Evolutionary conservation across 2,888 invertebrate genomes (phyloP), one percentile per base, ranked within the genome.

Genomic region (Chymomyza procnemis): DNA sequence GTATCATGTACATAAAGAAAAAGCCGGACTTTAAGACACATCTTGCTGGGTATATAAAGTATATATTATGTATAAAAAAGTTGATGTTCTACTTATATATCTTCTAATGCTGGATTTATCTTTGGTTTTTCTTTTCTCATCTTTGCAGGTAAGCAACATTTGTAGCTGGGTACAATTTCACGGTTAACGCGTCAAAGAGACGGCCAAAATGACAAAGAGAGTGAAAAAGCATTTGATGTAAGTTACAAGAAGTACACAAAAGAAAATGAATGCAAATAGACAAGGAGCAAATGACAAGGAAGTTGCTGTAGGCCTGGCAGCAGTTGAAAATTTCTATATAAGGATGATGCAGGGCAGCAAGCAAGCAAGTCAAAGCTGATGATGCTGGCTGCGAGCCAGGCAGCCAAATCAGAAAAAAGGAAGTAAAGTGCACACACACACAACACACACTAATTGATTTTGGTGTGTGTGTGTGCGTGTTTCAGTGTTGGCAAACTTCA

Each of bases 401-500:
- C 5, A 26, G 8, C 26, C 26, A 26, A 26, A 84, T 73, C 70
- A 69, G 67, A 74, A 72, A 71, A 62, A 71, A 64, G n/a, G n/a
- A n/a, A n/a, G n/a, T n/a, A n/a, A n/a, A n/a, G n/a, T n/a, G n/a
- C n/a, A n/a, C n/a, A n/a, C n/a, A n/a, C n/a, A n/a, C n/a, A n/a
- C n/a, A n/a, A n/a, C n/a, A n/a, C 76, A 77, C 78, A 82, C 75
- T 85, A 81, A 81, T 81, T 81, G 85, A 81, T 82, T 81, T 74
- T 74, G 65, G 55, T 54, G 52, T 67, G 30, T 57, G 48, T 58
- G 26, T 50, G 57, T 59, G 48, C 34, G 26, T 50, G 54, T 30
- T 16, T 61, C 26, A 56, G 60, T 60, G 58, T 66, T 21, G 66
- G 58, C 64, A 76, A 80, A 74, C 69, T 75, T 80, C 79, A 82